Percentiles rank a stretch among this genome's conserved stretches.
Conservation (phyloP, 2,797 vertebrate genomes). For the Centroberyx gerrardi region DNA sequence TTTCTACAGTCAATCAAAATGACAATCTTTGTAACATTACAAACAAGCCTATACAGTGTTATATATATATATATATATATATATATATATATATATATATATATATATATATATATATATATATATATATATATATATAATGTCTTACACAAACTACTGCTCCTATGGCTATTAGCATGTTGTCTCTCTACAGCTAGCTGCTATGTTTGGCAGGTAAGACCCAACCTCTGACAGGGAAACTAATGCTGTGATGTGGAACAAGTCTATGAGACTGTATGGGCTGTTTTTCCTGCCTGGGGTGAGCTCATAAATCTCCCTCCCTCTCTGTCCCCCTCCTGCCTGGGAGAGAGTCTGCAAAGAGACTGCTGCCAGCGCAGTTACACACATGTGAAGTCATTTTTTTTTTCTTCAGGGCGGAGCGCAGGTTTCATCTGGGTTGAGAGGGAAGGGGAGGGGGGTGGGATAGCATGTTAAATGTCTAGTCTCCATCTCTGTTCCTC, state of each 20-base stretch:
- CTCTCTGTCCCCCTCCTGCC: background rate
- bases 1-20: too few relatives aligned
- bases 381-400: constrained; percentile 47
- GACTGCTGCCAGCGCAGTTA: constrained; percentile 19
- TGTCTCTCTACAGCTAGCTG: background rate
- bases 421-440: constrained; percentile 6
- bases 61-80: too few relatives aligned
- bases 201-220: background rate
- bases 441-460: constrained; percentile 28
- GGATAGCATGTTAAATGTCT: constrained; percentile 38
- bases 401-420: constrained; percentile 1
- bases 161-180: background rate
- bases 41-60: too few relatives aligned
- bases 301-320: constrained; percentile 50
- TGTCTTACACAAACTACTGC: too few relatives aligned
- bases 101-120: too few relatives aligned
- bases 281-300: constrained; percentile 45
- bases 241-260: constrained; percentile 39
- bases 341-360: background rate
- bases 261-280: constrained; percentile 19
- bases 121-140: too few relatives aligned
- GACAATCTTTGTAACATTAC: too few relatives aligned
- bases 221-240: background rate
- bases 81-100: too few relatives aligned
- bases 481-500: background rate